Conservation (phyloP, 2,888 invertebrate species). For the Drosophila melanosoma region DNA sequence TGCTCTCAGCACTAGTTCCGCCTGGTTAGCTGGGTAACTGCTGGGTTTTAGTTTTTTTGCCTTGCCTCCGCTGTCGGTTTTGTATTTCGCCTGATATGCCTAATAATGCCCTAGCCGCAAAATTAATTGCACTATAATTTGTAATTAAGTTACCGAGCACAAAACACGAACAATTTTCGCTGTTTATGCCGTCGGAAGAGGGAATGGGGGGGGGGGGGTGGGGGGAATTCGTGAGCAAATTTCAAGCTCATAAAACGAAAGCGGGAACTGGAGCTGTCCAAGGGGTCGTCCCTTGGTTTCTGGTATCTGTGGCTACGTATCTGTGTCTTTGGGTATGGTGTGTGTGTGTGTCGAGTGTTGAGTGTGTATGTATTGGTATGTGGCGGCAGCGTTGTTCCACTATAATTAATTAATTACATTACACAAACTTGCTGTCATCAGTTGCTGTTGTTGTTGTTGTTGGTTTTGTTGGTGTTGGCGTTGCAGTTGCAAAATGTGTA, state of each 20-base stretch:
- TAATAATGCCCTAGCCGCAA: slow-evolving; percentile 75
- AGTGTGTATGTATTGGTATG: slow-evolving; percentile 39
- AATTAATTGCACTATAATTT: slow-evolving; percentile 83
- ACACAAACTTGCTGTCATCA: slow-evolving; percentile 76
- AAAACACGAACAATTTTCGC: slow-evolving; percentile 43
- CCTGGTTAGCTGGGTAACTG: slow-evolving; percentile 14
- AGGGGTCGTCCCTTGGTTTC: slow-evolving; percentile 29
- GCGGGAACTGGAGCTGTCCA: slow-evolving; percentile 34
- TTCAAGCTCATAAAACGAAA: slow-evolving; percentile 54
- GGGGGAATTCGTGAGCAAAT: slow-evolving; percentile 29
- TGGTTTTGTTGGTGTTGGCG: slow-evolving; percentile 18
- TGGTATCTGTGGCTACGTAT: slow-evolving; percentile 12
- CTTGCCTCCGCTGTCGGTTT: slow-evolving; percentile 52
- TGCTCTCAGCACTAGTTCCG: neutral
- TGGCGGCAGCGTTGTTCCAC: slow-evolving; percentile 66
- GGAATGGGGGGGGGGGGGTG: neutral
- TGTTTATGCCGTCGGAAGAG: neutral
- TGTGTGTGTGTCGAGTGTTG: slow-evolving; percentile 9
- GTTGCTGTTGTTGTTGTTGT: slow-evolving; percentile 28
- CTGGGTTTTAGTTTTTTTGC: slow-evolving; percentile 25
- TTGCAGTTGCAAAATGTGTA: slow-evolving; percentile 48
- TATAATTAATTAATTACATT: slow-evolving; percentile 82
- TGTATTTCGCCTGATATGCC: slow-evolving; percentile 71
- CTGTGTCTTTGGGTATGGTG: neutral
- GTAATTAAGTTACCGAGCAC: slow-evolving; percentile 81